Evolutionary conservation across 2,113 vertebrate species (phyloP), one percentile per base, ranked within the genome.

Genomic region (Emydocephalus ijimae): DNA sequence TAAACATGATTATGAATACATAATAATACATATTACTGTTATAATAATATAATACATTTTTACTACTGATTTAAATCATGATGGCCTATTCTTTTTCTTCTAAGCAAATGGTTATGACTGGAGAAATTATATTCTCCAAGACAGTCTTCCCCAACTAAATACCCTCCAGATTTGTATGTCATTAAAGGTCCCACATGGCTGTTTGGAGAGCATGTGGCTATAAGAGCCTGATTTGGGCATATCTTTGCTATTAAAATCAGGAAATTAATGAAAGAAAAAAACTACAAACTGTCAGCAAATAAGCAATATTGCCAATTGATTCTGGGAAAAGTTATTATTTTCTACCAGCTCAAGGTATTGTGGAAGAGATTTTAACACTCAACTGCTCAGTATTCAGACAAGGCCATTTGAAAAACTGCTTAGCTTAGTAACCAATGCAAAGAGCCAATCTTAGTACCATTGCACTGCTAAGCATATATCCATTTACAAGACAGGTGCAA

Each of bases 401-500:
- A n/a, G 52, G 86, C n/a, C 34, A 39, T 90, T 92, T 55, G 52
- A 90, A 34, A 91, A 54, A 43, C 61, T 93, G 81, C 81, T 93
- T 88, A 92, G 54, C 54, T 92, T 34, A 34, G n/a, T 34, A 55
- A 50, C 85, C 88, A 54, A 85, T 92, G 52, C 88, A 74, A 69
- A 91, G 29, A 93, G 61, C 90, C 94, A 90, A 92, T 93, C 91
- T 94, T 93, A 94, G 91, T 92, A 90, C 81, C n/a, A 20, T 56
- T 88, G 50, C 85, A 93, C 50, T 69, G 88, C 91, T 90, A 64
- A 81, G 91, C 91, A 94, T 85, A 90, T 91, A 93, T 94, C 94
- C 69, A 57, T 90, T 94, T 94, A 94, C 94, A 93, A 55, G 85
- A 93, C 92, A 94, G 92, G 90, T 93, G 94, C 92, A 93, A 88